Base-by-base conservation (phyloP, 2,113 vertebrate genomes). In the Pollachius pollachius region DNA sequence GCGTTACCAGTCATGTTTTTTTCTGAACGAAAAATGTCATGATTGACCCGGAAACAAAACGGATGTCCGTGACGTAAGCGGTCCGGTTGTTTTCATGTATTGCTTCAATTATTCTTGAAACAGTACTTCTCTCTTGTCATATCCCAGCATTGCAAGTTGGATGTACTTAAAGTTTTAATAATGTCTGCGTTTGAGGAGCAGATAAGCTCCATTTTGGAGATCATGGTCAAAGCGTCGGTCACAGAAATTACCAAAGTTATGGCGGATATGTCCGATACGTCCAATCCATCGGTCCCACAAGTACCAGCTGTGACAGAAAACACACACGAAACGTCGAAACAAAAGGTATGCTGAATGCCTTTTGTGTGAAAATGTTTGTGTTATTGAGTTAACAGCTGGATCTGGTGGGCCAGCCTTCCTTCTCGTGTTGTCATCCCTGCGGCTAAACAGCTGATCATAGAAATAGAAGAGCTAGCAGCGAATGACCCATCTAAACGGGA, bases 191-290 rank as follows among this genome's bases (percentile, higher is more conserved):
- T 88, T 23, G 85, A 87, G 66, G 57, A n/a, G 68, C 80, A 68
- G 41, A 71, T 90, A 0, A 62, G 64, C 63, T 67, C 88, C 80
- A 62, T 91, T 65, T 56, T 92, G 77, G 83, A 91, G 70, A 27
- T 64, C 4, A 75, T 90, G 78, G 78, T 89, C 3, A 81, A 69
- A 0, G 59, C 64, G 7, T 71, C 81, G 1, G 72, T 90, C 3
- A 52, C 77, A 21, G 85, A 89, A 82, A 80, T 89, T 23, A 72
- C 15, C 25, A 89, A 81, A 85, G 73, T 89, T 73, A 5, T 81
- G 25, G 54, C 72, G 15, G 72, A 52, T 8, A 11, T 41, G 37
- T 3, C 34, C 34, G 34, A 37, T 11, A 41, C 37, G 1, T 75
- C 58, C 2, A 72, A 58, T 7, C 16, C 72, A 19, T 15, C 54